Percentiles rank a stretch among this genome's conserved stretches.
phyloP scores from a whole-genome alignment of 64 coral and sea anemone genomes.

The Trachythela sp. region DNA sequence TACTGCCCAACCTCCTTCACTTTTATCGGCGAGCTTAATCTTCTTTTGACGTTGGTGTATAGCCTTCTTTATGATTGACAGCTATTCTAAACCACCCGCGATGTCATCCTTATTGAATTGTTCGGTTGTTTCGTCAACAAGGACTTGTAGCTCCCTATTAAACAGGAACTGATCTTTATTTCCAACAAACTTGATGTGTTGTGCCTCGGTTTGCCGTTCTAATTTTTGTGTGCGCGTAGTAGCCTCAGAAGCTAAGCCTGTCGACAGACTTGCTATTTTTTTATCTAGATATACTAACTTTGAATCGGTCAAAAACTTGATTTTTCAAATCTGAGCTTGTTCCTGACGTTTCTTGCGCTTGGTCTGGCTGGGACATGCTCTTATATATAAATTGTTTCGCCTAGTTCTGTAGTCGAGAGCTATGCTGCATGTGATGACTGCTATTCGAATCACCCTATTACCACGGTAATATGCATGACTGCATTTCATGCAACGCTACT shows the following conservation, averaged over 20 bases:
- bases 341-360: too few relatives aligned
- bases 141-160: not conserved
- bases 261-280: not conserved
- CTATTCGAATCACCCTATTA: too few relatives aligned
- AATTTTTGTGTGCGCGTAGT: not conserved
- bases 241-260: not conserved
- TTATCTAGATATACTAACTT: not conserved
- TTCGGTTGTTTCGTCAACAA: not conserved
- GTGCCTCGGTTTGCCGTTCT: too few relatives aligned
- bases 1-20: conserved; percentile 21
- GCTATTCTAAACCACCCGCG: not conserved
- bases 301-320: conserved; percentile 15
- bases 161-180: conserved; percentile 24
- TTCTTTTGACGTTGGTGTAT: conserved; percentile 1
- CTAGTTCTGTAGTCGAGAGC: too few relatives aligned
- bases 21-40: conserved; percentile 46
- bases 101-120: not conserved
- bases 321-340: not conserved
- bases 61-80: not conserved
- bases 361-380: too few relatives aligned
- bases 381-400: too few relatives aligned
- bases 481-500: too few relatives aligned
- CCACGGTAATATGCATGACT: too few relatives aligned
- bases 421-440: too few relatives aligned
- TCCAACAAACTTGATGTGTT: not conserved